These are phyloP conservation scores for Phalacrocorax pelagicus DNA, from an alignment of 2,113 vertebrate genomes.

Conservation along the genomic window DNA sequence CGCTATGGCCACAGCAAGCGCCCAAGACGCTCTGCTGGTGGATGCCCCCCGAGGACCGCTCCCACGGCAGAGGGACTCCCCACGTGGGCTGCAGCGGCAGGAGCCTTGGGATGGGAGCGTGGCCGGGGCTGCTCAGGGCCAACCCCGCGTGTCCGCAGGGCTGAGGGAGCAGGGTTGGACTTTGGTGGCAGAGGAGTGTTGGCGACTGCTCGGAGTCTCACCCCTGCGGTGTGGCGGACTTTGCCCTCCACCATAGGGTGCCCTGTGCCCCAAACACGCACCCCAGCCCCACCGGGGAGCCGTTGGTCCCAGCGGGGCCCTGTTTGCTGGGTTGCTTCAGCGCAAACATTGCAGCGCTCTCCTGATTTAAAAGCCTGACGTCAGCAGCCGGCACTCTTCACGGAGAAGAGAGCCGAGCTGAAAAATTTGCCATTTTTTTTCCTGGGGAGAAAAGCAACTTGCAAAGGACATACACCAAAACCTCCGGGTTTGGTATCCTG, in stretches of 20 bases:
- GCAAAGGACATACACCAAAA: not conserved
- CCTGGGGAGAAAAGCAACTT: not conserved
- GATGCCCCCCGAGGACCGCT: not conserved
- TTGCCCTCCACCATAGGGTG: rapidly evolving
- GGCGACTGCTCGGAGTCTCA: not conserved
- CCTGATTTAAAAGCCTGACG: not conserved
- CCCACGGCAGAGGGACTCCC: not conserved
- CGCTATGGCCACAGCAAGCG: too few species aligned
- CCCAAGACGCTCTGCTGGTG: not conserved
- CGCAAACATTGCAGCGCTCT: not conserved
- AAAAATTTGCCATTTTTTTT: rapidly evolving
- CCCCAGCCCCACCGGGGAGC: not conserved
- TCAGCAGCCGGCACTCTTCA: not conserved
- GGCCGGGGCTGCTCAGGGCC: not conserved
- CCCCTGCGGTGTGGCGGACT: not conserved
- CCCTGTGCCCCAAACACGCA: not conserved
- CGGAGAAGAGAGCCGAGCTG: rapidly evolving
- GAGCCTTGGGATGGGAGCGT: rapidly evolving
- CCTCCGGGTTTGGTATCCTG: rapidly evolving
- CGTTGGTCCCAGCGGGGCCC: not conserved
- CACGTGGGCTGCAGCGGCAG: not conserved
- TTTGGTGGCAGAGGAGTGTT: not conserved
- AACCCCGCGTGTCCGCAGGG: not conserved
- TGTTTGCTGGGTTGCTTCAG: not conserved
- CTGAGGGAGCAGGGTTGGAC: not conserved